Conservation (phyloP, 1,140 invertebrate species). For the Rhagoletis zephyria region DNA sequence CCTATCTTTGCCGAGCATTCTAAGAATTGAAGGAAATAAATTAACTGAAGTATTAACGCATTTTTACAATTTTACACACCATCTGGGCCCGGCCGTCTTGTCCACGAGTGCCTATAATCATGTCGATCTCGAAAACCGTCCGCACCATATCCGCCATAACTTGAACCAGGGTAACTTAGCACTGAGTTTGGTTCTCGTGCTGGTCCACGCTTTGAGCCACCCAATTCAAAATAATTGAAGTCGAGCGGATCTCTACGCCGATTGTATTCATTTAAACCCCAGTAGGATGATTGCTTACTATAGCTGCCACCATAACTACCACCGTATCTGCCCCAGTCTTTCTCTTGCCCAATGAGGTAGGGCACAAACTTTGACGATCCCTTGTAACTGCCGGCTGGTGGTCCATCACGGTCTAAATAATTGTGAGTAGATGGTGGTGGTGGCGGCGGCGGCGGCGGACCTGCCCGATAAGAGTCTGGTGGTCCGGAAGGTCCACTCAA, state of each 20-base stretch:
- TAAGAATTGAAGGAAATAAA: constrained; percentile 63
- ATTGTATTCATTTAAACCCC: constrained; percentile 65
- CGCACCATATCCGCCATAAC: constrained; percentile 67
- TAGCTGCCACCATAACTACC: constrained; percentile 71
- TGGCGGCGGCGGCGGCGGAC: constrained; percentile 55
- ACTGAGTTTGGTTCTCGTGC: constrained; percentile 66
- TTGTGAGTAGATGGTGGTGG: constrained; percentile 60
- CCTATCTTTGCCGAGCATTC: constrained; percentile 83
- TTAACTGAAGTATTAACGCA: not conserved
- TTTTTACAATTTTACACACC: constrained; percentile 59
- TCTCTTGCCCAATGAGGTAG: constrained; percentile 67
- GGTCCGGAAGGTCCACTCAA: constrained; percentile 55
- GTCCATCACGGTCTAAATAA: constrained; percentile 69
- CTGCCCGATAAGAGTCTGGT: constrained; percentile 57
- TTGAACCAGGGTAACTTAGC: constrained; percentile 67
- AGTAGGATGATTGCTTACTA: constrained; percentile 68
- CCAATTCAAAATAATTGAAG: constrained; percentile 71
- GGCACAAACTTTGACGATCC: constrained; percentile 67
- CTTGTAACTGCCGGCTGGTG: constrained; percentile 60
- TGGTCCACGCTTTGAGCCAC: constrained; percentile 57
- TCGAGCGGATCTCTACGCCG: constrained; percentile 67
- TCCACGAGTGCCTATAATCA: constrained; percentile 69
- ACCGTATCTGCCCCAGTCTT: constrained; percentile 71
- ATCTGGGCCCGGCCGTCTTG: constrained; percentile 69
- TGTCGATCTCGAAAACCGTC: constrained; percentile 63